Percentiles rank a stretch among this genome's conserved stretches.
phyloP scores from a whole-genome alignment of 1,140 invertebrate species.

The Calycopis cecrops region DNA sequence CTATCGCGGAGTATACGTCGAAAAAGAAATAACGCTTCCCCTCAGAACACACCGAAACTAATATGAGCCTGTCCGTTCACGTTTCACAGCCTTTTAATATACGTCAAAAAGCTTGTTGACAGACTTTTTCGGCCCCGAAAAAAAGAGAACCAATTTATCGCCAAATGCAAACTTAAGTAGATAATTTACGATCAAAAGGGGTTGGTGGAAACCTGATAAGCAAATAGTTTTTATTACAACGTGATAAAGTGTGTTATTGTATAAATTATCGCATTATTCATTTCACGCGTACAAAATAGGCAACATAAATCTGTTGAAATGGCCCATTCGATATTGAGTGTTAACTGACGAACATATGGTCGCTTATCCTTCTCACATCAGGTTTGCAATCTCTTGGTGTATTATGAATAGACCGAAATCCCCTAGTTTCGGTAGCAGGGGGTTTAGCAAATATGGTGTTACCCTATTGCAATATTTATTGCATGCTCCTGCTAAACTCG shows the following conservation, averaged over 20 bases:
- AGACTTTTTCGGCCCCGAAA: conserved; percentile 40
- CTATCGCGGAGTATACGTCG: too few species aligned
- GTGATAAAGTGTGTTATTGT: conserved; percentile 49
- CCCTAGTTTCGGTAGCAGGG: conserved; percentile 43
- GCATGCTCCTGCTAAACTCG: conserved; percentile 35
- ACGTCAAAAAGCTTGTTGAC: conserved; percentile 38
- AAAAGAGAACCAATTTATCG: conserved; percentile 60
- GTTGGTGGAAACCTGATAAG: conserved; percentile 29
- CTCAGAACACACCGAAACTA: conserved; percentile 7
- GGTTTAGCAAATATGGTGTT: conserved; percentile 57
- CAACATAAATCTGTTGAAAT: conserved; percentile 49
- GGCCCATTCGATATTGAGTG: conserved; percentile 1
- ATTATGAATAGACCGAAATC: conserved; percentile 52
- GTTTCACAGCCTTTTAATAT: conserved; percentile 24
- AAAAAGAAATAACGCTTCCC: not conserved
- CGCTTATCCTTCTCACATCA: not conserved
- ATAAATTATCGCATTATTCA: conserved; percentile 43
- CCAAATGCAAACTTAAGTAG: conserved; percentile 59
- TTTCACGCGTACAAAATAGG: conserved; percentile 62
- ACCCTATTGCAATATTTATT: conserved; percentile 61
- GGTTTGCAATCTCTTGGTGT: conserved; percentile 40
- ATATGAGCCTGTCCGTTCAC: conserved; percentile 16
- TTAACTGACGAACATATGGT: not conserved
- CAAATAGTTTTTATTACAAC: conserved; percentile 40
- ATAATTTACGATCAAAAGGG: conserved; percentile 64